Evolutionary conservation across 2,797 vertebrate genomes (phyloP).

Genomic region (Clarias platycephalus): DNA sequence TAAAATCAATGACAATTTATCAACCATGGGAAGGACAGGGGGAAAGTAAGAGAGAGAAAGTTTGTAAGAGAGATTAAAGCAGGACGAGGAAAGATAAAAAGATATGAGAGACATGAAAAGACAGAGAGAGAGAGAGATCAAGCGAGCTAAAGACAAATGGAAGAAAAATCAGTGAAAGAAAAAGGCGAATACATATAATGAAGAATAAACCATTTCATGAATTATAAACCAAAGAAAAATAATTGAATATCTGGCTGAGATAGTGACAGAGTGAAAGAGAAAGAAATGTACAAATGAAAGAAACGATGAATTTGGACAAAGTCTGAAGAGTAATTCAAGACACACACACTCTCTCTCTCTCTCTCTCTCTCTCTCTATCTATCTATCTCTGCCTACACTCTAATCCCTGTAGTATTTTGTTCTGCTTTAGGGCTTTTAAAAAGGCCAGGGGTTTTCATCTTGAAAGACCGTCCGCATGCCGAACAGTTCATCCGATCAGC

Average conservation of each 20-base stretch:
- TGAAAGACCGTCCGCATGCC: slow-evolving; percentile 33
- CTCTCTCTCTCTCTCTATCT: background rate
- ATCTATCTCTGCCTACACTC: slow-evolving; percentile 23
- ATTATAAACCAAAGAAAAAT: slow-evolving; percentile 2
- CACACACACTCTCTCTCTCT: background rate
- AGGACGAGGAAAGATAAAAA: background rate
- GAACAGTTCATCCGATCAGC: slow-evolving; percentile 17
- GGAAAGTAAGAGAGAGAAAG: background rate
- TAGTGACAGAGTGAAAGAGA: background rate
- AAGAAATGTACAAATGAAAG: background rate
- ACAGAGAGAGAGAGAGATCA: background rate
- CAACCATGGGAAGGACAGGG: background rate
- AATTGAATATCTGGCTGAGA: background rate
- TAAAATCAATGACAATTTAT: background rate
- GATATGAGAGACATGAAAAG: background rate
- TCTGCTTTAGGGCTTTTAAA: slow-evolving; percentile 39
- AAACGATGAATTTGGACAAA: background rate
- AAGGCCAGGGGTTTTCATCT: slow-evolving; percentile 36
- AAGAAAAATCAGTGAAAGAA: slow-evolving; percentile 1
- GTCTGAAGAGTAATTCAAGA: background rate
- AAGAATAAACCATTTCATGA: background rate
- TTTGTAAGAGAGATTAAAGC: background rate
- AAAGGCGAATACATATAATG: background rate
- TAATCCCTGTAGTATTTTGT: slow-evolving; percentile 39
- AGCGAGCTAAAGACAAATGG: background rate